Evolutionary conservation across 1,140 invertebrate species (phyloP).

Genomic region (Drosophila tristis): DNA sequence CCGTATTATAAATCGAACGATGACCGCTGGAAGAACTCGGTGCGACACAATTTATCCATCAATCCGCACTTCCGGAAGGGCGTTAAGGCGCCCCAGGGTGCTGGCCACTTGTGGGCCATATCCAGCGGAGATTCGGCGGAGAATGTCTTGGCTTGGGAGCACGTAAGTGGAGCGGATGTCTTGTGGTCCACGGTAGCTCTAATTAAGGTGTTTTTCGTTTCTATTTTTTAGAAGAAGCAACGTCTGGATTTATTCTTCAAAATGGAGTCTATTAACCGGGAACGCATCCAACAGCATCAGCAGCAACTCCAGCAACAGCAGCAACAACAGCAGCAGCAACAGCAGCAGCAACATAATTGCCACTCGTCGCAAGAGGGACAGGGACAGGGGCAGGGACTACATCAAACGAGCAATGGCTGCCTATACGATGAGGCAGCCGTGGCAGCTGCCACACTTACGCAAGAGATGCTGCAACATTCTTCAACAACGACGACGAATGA

Average conservation of each 20-base stretch:
- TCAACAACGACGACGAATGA: background rate
- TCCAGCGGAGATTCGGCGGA: slow-evolving; percentile 86
- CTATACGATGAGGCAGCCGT: slow-evolving; percentile 75
- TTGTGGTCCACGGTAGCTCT: no score
- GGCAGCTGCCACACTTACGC: slow-evolving; percentile 70
- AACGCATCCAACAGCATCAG: slow-evolving; percentile 76
- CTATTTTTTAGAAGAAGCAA: slow-evolving; percentile 76
- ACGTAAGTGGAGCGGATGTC: slow-evolving; percentile 58
- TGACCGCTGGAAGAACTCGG: slow-evolving; percentile 95
- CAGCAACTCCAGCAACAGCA: slow-evolving; percentile 49
- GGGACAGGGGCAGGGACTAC: slow-evolving; percentile 38
- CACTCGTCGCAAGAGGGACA: slow-evolving; percentile 47
- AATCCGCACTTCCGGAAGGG: slow-evolving; percentile 95
- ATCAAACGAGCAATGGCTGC: slow-evolving; percentile 30
- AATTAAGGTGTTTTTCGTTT: background rate
- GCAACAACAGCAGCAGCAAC: slow-evolving; percentile 61
- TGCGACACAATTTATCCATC: slow-evolving; percentile 94
- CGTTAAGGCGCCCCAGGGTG: slow-evolving; percentile 91
- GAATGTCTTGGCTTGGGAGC: slow-evolving; percentile 83
- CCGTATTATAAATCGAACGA: slow-evolving; percentile 94
- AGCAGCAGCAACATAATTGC: slow-evolving; percentile 45
- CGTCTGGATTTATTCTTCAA: slow-evolving; percentile 83
- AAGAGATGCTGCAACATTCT: slow-evolving; percentile 69
- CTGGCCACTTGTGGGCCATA: slow-evolving; percentile 94
- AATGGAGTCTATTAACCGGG: slow-evolving; percentile 82